Conservation (phyloP, 1,140 invertebrate species). For the Lysiphlebus fabarum region DNA sequence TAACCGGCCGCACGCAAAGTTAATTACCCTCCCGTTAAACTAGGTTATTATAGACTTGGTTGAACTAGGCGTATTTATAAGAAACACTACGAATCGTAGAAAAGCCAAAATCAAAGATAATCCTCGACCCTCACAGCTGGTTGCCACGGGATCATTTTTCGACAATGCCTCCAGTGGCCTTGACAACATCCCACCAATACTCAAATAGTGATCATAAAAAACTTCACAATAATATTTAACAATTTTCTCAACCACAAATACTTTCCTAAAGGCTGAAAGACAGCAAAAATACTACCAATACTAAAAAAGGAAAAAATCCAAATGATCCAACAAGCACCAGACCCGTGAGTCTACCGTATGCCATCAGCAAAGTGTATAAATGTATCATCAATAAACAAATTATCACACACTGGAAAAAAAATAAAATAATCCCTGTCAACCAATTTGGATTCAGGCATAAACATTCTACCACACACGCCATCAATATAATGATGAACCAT, state of each 20-base stretch:
- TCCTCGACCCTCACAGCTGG: no score
- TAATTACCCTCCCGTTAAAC: no score
- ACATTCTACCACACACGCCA: constrained; percentile 14
- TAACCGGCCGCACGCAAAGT: no score
- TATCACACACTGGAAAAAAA: background rate
- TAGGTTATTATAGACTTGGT: no score
- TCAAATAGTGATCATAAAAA: constrained; percentile 22
- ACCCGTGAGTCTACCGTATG: constrained; percentile 3
- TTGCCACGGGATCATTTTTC: no score
- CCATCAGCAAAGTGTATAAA: constrained; percentile 14
- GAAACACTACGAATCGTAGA: no score
- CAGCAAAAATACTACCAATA: constrained; percentile 29
- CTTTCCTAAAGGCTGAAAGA: constrained; percentile 30
- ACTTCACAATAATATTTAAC: constrained; percentile 22
- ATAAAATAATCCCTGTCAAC: background rate
- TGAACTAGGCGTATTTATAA: no score
- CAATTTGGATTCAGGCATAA: constrained; percentile 6
- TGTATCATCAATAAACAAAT: constrained; percentile 10
- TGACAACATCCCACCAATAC: no score
- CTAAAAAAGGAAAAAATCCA: constrained; percentile 27
- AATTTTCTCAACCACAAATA: constrained; percentile 22
- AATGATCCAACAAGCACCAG: constrained; percentile 14
- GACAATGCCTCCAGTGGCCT: no score
- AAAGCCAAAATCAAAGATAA: no score
- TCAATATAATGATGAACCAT: constrained; percentile 1